Evolutionary conservation across 2,888 invertebrate genomes (phyloP).

Genomic region (Parasteatoda lunata): DNA sequence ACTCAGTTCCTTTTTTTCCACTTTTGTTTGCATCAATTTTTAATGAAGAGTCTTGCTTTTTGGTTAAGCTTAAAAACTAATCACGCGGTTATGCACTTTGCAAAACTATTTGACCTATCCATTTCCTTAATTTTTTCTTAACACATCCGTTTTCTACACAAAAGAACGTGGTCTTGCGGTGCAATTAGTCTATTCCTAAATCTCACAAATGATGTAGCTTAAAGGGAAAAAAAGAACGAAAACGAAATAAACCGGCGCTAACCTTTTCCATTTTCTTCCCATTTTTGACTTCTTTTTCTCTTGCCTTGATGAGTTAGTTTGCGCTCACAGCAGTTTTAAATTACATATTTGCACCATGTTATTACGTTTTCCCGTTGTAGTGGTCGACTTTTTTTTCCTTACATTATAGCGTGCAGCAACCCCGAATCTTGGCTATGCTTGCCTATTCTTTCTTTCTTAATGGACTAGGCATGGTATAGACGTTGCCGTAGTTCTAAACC

Average conservation of each 20-base stretch:
- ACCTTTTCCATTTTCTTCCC: conserved; percentile 26
- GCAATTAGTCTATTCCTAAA: conserved; percentile 40
- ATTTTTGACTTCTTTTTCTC: conserved; percentile 46
- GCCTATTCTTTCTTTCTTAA: conserved; percentile 38
- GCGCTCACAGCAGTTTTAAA: conserved; percentile 44
- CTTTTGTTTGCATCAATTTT: no score
- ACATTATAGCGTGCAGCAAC: conserved; percentile 42
- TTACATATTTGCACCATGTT: conserved; percentile 61
- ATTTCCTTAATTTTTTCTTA: background rate
- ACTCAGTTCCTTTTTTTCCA: no score
- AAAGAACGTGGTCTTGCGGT: background rate
- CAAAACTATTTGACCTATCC: background rate
- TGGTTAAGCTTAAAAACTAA: no score
- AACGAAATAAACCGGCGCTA: conserved; percentile 13
- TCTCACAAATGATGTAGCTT: background rate
- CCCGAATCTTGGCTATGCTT: background rate
- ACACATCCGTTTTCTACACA: background rate
- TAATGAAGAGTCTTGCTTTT: no score
- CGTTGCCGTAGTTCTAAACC: background rate
- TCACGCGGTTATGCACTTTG: no score
- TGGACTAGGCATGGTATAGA: conserved; percentile 49
- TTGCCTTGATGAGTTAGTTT: conserved; percentile 46
- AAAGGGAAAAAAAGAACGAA: conserved; percentile 21
- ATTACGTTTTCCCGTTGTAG: conserved; percentile 44
- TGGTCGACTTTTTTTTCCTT: conserved; percentile 3